A percentile compares a stretch with the other conserved stretches of the same genome.
Conservation (phyloP, 2,888 invertebrate species). For the Malthinus seriepunctatus region DNA sequence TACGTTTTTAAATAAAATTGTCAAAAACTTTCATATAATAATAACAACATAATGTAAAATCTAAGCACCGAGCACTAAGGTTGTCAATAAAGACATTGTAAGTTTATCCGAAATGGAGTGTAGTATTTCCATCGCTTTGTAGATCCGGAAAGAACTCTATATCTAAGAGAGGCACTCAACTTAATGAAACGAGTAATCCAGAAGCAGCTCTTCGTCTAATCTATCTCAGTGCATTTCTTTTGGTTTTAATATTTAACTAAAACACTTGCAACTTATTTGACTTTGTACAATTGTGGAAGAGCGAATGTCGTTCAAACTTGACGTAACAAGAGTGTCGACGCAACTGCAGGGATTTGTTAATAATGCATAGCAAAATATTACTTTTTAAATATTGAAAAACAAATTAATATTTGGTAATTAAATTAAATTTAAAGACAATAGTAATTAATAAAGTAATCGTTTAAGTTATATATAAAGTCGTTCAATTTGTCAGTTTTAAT, state of each 20-base stretch:
- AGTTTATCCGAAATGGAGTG: slow-evolving; percentile 50
- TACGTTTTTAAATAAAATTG: no score
- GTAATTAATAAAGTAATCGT: no score
- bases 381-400: neutral
- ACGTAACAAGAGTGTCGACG: no score
- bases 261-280: slow-evolving; percentile 49
- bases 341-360: slow-evolving; percentile 12
- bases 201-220: slow-evolving; percentile 54
- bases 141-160: slow-evolving; percentile 50
- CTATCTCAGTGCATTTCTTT: slow-evolving; percentile 55
- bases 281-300: slow-evolving; percentile 50
- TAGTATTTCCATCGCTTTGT: slow-evolving; percentile 40
- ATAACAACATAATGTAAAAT: slow-evolving; percentile 12
- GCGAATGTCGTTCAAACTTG: slow-evolving; percentile 51
- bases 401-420: neutral
- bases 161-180: slow-evolving; percentile 58
- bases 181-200: slow-evolving; percentile 62
- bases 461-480: no score
- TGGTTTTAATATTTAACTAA: slow-evolving; percentile 55
- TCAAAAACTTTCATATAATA: no score
- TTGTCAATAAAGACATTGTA: slow-evolving; percentile 48
- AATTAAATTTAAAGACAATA: no score
- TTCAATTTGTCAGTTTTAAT: slow-evolving; percentile 29
- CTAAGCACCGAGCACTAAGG: slow-evolving; percentile 19
- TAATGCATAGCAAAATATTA: neutral